phyloP scores from a whole-genome alignment of 2,113 vertebrate genomes.

The Mugil cephalus region DNA sequence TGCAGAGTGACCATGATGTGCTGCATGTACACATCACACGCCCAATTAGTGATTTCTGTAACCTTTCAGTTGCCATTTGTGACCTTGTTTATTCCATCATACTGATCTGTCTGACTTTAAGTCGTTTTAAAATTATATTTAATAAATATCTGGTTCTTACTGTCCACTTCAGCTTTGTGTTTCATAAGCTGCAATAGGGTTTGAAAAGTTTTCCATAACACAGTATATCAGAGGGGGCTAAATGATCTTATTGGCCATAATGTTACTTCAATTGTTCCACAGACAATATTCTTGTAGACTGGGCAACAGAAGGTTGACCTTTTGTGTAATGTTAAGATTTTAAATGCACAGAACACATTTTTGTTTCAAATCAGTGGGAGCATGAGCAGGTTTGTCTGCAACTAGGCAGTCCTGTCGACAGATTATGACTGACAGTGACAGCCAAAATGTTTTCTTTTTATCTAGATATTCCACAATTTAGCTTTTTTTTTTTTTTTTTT shows the following conservation, averaged over 20 bases:
- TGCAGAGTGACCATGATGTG: conserved; percentile 52
- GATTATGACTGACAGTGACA: too few species aligned
- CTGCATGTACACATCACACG: conserved; percentile 76
- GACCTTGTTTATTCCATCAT: conserved; percentile 74
- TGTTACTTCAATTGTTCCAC: too few species aligned
- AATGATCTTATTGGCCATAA: neutral
- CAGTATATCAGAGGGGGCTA: neutral
- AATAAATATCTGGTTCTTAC: conserved; percentile 87
- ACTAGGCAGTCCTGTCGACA: too few species aligned
- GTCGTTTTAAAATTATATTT: conserved; percentile 86
- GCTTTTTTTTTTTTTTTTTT: too few species aligned
- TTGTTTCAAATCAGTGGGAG: too few species aligned
- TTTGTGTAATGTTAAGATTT: too few species aligned
- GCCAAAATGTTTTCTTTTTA: too few species aligned
- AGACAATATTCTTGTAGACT: too few species aligned
- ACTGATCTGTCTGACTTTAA: conserved; percentile 78
- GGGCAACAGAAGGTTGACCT: too few species aligned
- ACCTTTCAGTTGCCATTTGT: conserved; percentile 75
- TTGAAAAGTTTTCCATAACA: neutral
- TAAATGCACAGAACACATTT: too few species aligned
- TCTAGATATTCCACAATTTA: too few species aligned
- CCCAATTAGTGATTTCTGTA: conserved; percentile 72
- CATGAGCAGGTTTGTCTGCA: too few species aligned
- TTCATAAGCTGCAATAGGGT: neutral
- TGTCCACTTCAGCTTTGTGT: conserved; percentile 55